phyloP scores from a whole-genome alignment of 2,888 invertebrate genomes.

The Lepidochitona cinerea region DNA sequence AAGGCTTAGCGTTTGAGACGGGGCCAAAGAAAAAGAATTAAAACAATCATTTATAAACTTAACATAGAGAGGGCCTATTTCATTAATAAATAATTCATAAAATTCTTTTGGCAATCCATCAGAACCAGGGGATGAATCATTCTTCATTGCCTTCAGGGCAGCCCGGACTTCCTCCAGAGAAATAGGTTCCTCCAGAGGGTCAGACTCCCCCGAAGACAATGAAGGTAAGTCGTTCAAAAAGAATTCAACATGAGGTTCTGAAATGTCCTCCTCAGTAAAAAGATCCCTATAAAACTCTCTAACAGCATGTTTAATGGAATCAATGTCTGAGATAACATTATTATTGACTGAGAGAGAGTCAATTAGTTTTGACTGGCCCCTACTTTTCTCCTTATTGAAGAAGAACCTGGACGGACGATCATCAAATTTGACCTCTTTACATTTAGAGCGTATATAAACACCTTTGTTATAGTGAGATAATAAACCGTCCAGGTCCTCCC shows the following conservation, averaged over 20 bases:
- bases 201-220: neutral
- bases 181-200: neutral
- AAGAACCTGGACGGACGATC: neutral
- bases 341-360: neutral
- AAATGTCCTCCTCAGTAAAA: neutral
- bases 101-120: slow-evolving; percentile 8
- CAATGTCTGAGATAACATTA: neutral
- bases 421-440: neutral
- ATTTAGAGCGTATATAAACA: neutral
- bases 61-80: neutral
- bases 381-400: neutral
- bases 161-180: neutral
- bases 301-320: neutral
- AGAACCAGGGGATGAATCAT: slow-evolving; percentile 6
- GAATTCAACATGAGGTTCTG: neutral
- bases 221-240: neutral
- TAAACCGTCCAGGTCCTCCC: neutral
- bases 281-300: neutral
- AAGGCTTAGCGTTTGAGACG: neutral
- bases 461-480: neutral
- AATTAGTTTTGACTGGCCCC: neutral
- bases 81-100: slow-evolving; percentile 9
- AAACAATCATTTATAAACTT: neutral
- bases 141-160: neutral
- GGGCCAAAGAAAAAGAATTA: neutral